Conservation (phyloP, 2,888 invertebrate species). For the Oxyscelio sp. region DNA sequence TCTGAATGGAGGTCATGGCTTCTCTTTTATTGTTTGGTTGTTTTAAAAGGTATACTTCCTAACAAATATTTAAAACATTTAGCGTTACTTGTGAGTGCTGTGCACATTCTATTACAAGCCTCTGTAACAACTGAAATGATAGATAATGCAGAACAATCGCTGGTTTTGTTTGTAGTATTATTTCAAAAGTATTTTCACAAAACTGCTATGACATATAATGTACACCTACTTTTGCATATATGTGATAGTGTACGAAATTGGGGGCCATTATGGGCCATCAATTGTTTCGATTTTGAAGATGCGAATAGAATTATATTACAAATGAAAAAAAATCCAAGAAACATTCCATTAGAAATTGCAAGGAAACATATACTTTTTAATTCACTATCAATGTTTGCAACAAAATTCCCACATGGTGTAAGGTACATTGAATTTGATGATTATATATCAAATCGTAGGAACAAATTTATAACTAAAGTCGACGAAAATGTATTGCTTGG, state of each 20-base stretch:
- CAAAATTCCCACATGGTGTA: neutral
- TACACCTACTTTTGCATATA: neutral
- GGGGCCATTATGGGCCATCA: slow-evolving; percentile 13
- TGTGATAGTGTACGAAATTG: slow-evolving; percentile 2
- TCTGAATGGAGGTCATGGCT: slow-evolving; percentile 18
- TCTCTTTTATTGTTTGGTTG: slow-evolving; percentile 2
- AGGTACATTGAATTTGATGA: neutral
- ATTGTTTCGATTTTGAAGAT: slow-evolving; percentile 15
- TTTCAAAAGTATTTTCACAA: slow-evolving; percentile 4
- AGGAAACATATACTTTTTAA: neutral
- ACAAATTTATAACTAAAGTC: slow-evolving; percentile 1
- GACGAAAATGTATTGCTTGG: slow-evolving; percentile 1
- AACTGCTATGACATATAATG: neutral
- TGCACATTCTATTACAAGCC: slow-evolving; percentile 1
- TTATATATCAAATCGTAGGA: neutral
- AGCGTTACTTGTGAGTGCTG: neutral
- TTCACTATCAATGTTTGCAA: neutral
- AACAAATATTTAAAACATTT: slow-evolving; percentile 7
- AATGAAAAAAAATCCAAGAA: neutral
- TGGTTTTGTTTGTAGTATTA: neutral
- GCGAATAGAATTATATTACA: neutral
- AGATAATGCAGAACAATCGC: neutral
- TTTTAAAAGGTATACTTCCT: slow-evolving; percentile 12
- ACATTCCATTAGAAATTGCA: neutral
- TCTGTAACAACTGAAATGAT: slow-evolving; percentile 1